phyloP scores from a whole-genome alignment of 92 coral and sea anemone species.

The Anthopleura xanthogrammica region DNA sequence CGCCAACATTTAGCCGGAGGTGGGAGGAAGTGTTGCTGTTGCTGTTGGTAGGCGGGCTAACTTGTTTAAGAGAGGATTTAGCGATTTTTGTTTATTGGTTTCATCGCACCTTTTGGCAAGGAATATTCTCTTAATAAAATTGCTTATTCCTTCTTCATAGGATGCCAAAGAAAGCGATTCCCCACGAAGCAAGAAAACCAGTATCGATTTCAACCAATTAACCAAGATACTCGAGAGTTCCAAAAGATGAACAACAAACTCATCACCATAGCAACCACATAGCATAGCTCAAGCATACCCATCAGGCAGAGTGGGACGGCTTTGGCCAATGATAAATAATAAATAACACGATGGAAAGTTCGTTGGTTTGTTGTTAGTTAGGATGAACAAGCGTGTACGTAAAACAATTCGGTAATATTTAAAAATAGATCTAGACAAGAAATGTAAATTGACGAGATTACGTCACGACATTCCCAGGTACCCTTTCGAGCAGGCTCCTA shows the following conservation, averaged over 20 bases:
- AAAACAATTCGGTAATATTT: background rate
- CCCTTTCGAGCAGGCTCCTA: background rate
- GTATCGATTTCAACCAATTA: slow-evolving; percentile 12
- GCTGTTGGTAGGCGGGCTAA: too few relatives aligned
- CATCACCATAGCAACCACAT: slow-evolving; percentile 7
- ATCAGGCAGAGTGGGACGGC: background rate
- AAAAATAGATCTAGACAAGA: background rate
- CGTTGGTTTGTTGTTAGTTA: background rate
- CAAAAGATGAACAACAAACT: slow-evolving; percentile 4
- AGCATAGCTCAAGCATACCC: background rate
- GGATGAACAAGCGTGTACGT: background rate
- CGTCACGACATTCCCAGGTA: background rate
- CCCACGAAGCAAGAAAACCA: slow-evolving; percentile 11
- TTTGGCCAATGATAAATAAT: background rate
- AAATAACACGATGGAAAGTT: background rate
- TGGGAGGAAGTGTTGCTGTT: too few relatives aligned
- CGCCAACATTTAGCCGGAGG: too few relatives aligned
- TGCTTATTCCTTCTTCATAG: background rate
- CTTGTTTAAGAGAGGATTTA: too few relatives aligned
- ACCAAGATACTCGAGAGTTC: slow-evolving; percentile 13
- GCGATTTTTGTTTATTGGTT: too few relatives aligned
- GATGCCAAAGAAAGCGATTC: background rate
- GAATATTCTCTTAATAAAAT: too few relatives aligned
- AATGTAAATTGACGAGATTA: background rate
- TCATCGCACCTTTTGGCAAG: too few relatives aligned